Evolutionary conservation across 2,797 vertebrate species (phyloP), one percentile per base, ranked within the genome.

Genomic region (Rousettus madagascariensis): DNA sequence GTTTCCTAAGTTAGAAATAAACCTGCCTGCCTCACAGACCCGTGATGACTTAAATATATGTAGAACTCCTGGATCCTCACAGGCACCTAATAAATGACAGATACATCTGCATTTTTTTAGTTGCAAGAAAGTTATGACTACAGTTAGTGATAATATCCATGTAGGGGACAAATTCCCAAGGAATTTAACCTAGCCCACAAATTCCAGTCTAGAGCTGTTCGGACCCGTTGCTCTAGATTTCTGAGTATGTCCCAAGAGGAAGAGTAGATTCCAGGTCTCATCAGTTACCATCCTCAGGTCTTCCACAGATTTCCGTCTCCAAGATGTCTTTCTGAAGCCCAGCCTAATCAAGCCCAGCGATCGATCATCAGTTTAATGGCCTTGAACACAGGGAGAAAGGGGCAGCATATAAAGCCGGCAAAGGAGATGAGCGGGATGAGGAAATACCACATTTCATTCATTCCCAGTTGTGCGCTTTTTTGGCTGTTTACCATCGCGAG

Each of bases 1-100:
- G 63, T 49, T 86, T 80, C 75, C 77, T 33, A 55, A 72, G 36
- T 24, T 8, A 63, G 49, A 95, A 94, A 71, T 68, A 95, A 90
- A 66, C 15, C n/a, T 51, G 41, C 71, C n/a, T 65, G 53, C 16
- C 57, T 72, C 63, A 49, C 16, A 88, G n/a, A 59, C 26, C 22
- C 36, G 30, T 41, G 26, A 57, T 80, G 26, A 68, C 24, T 95
- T 68, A 84, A 78, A 78, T 78, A 59, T 7, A 75, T 9, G 2
- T 22, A 71, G 88, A 93, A 63, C 1, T 38, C 16, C 24, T 71
- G 19, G 22, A 51, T 49, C 53, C 55, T 84, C 61, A 59, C 1
- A 75, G 36, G 33, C 4, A 71, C 19, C 24, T 66, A 36, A 71
- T 8, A 91, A 78, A 90, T 88, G 51, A 85, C 95, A 92, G 30